Base-by-base conservation (phyloP, 2,888 invertebrate species). In the Parelbella ahira region DNA sequence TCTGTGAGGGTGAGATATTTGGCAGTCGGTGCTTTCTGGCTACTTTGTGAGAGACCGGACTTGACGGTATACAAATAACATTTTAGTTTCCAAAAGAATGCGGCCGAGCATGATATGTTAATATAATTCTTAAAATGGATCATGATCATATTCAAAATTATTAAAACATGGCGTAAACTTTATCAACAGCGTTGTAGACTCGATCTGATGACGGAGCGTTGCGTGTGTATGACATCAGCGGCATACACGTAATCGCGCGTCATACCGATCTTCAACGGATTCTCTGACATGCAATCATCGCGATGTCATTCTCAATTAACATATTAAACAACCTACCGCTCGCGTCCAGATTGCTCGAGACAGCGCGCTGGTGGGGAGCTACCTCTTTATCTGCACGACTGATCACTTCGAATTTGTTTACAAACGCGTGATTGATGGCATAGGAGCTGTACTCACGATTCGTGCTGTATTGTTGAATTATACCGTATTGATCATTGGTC, bases 211-310 rank as follows among this genome's bases (percentile, higher is more conserved):
- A 58, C 57, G 56, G 46, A 33, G 43, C 33, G 41, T 21, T 24
- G 63, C 56, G 68, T 63, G 61, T 65, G 4, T 15, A 75, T 86
- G 84, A 84, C 83, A 82, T 86, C 81, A 83, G 58, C 69, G 63
- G 45, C 52, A 55, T 34, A 33, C 63, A 68, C 81, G 83, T 84
- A 79, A 78, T 48, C 47, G 39, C 64, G 64, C 84, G 82, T 84
- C 83, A 83, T 71, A 52, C 64, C 58, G 61, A 63, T 72, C 69
- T 69, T 62, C 53, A 57, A 60, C 66, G 56, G 68, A 66, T 64
- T 63, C 63, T 56, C 57, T 51, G 50, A 58, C 63, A 60, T 59
- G 65, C 69, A 74, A 72, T 77, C 76, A 75, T 69, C 59, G 49
- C 60, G 54, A 62, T 71, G 66, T 71, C 70, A 68, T 63, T 63